Evolutionary conservation across 1,140 invertebrate species (phyloP), one percentile per base, ranked within the genome.

Genomic region (Phortica variegata): DNA sequence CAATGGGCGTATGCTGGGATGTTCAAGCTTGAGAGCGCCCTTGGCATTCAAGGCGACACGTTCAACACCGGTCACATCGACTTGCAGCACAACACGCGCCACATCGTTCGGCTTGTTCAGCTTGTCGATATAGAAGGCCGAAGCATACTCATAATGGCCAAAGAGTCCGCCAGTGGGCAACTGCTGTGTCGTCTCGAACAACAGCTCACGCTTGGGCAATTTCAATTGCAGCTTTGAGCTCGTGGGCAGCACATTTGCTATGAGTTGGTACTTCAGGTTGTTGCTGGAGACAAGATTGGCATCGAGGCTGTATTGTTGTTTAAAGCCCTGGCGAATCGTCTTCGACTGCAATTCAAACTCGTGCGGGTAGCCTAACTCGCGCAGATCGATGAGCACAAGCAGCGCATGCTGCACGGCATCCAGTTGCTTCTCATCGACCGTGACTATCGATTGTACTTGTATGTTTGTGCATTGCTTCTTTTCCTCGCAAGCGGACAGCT

Each of bases 381-480:
- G 84, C 2, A 89, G 68, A 65, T 89, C 86, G 0, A 89, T 73
- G 31, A 82, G 75, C 5, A 85, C 73, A 12, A 82, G 78, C 6
- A 84, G 60, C 36, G 81, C 79, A 49, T 84, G 79, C 58, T 83
- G 76, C 12, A 78, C 60, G 15, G 39, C 40, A 26, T 78, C 60
- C 3, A 62, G 17, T 19, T 71, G 38, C 41, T 75, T 44, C 6
- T 59, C 48, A 16, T 62, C 54, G 6, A 54, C 19, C 1, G 32
- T 54, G 1, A 73, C 37, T 1, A 60, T 47, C 3, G 84, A 83
- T 42, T 85, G 80, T 7, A 88, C 48, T 61, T 88, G 85, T 29
- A 86, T 79, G 53, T 87, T 83, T 2, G 85, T 84, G 58, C 87
- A 89, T 52, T 88, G 83, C 50, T 88, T 87, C 68, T 84, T 87